These are phyloP conservation scores for Oceanodroma tethys DNA, from an alignment of 2,113 vertebrate genomes.

Conservation along the genomic window DNA sequence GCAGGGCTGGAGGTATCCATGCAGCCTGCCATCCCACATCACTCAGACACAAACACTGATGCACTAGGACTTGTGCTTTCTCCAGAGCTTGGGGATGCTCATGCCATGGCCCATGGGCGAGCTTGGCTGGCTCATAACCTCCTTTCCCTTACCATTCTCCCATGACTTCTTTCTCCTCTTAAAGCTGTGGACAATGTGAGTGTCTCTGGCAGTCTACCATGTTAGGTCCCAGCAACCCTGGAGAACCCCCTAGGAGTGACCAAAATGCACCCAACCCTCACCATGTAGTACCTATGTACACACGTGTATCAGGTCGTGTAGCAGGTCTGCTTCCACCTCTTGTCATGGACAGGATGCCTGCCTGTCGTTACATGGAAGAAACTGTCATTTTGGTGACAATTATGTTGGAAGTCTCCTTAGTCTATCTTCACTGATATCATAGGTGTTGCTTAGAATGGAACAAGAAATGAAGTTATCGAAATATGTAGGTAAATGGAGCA, in stretches of 20 bases:
- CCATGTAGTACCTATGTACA: accelerated
- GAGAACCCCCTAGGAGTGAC: neutral
- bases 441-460: neutral
- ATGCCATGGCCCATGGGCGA: accelerated
- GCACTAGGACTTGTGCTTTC: neutral
- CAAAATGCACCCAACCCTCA: neutral
- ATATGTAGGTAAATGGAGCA: neutral
- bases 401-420: neutral
- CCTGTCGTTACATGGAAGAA: neutral
- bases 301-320: accelerated
- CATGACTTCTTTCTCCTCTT: neutral
- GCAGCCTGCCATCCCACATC: neutral
- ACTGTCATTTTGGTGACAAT: neutral
- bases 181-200: neutral
- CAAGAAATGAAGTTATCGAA: neutral
- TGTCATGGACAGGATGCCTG: accelerated
- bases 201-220: neutral
- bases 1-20: neutral
- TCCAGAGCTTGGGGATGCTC: accelerated
- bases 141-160: neutral
- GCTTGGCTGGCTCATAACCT: neutral
- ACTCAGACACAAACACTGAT: neutral
- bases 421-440: neutral
- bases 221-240: neutral
- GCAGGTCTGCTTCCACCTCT: neutral